Base-by-base conservation (phyloP, 2,113 vertebrate genomes). In the Chelonoidis abingdonii region DNA sequence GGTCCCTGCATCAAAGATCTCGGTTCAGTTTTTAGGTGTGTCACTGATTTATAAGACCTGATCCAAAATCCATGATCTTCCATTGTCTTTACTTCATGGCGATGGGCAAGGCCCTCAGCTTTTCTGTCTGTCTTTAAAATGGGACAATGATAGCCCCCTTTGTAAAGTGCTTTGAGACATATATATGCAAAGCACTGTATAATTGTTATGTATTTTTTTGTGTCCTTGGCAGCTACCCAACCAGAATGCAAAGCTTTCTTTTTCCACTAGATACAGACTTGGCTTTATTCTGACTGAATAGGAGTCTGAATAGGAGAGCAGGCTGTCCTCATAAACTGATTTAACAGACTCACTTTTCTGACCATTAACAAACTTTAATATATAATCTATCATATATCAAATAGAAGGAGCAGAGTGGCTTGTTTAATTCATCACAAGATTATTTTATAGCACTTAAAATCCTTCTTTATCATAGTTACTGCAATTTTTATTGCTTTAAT, bases 401-500 rank as follows among this genome's bases (percentile, higher is more conserved):
- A 69, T 90, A 38, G 35, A 90, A 81, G 35, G 78, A 65, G 50
- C 86, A 83, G 5, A 80, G 19, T 69, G 76, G 24, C 10, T 83
- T 57, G 83, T 94, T 83, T 79, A 81, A 57, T 89, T 93, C 5
- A 87, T 94, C 21, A 35, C 29, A 62, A 83, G 59, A 57, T 83
- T 78, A 25, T 19, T 89, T 87, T 81, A 81, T 38, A 53, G 14
- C 4, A 84, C 8, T 87, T 21, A 41, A 62, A 96, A 16, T 86
- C 92, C 35, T 92, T 7, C 59, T 85, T 22, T 25, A 89, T 9
- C 41, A 22, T 53, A 81, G 31, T n/a, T 65, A 6, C 0, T 92
- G 47, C 29, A 81, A 65, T 47, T 92, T 89, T 91, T 84, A 79
- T 79, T 86, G 38, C 25, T 94, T 93, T 95, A 1, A 83, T 90